phyloP scores from a whole-genome alignment of 2,113 vertebrate species.

The Corythaixoides concolor region DNA sequence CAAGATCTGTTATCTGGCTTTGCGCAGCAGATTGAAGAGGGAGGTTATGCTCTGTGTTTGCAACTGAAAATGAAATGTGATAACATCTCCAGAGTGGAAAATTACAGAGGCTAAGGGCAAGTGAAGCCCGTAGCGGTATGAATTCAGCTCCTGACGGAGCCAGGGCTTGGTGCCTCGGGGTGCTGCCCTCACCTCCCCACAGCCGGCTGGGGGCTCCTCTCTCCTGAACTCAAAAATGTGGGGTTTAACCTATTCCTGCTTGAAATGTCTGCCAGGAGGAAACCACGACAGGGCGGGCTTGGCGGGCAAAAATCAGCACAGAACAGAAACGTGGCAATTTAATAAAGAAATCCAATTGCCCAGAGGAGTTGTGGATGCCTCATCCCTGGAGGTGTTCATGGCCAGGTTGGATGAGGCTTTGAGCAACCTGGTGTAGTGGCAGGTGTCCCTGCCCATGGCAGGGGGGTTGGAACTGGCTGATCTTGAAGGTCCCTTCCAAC shows the following conservation, averaged over 20 bases:
- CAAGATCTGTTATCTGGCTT: not conserved
- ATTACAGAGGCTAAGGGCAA: conserved; percentile 26
- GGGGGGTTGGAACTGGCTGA: no score
- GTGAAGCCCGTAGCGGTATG: not conserved
- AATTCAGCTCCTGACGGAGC: not conserved
- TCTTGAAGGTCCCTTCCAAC: no score
- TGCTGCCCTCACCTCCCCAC: not conserved
- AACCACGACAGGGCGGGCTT: accelerated
- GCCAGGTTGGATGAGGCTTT: no score
- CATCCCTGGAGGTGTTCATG: no score
- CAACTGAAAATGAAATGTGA: conserved; percentile 38
- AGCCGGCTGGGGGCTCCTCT: not conserved
- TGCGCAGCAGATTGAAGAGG: not conserved
- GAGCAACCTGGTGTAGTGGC: no score
- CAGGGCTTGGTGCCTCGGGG: not conserved
- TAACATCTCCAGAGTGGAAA: conserved; percentile 62
- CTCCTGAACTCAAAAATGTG: not conserved
- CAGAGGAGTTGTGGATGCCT: no score
- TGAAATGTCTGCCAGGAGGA: accelerated
- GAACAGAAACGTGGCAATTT: accelerated
- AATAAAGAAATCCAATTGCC: not conserved
- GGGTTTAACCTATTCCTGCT: not conserved
- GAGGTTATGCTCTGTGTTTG: conserved; percentile 9
- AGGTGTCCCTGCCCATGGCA: no score
- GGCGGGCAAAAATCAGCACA: accelerated